These are phyloP conservation scores for Chloroceryle aenea DNA, from an alignment of 2,113 vertebrate genomes.

Conservation along the genomic window DNA sequence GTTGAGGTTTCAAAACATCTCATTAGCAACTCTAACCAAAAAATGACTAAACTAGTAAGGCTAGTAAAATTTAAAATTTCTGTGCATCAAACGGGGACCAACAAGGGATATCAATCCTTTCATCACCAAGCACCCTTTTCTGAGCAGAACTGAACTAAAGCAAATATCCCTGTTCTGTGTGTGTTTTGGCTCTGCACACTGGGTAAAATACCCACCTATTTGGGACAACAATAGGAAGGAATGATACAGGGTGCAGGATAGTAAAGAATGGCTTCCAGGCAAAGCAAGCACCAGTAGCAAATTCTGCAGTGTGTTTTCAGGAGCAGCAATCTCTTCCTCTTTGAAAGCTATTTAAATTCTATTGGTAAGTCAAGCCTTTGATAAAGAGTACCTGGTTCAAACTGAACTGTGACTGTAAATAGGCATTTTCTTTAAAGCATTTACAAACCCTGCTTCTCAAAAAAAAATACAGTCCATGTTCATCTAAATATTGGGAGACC, in stretches of 20 bases:
- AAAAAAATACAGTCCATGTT: not conserved
- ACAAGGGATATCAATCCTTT: no score
- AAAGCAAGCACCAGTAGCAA: not conserved
- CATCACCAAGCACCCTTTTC: no score
- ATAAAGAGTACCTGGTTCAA: not conserved
- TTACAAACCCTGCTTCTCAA: not conserved
- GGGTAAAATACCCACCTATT: no score
- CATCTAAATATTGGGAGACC: not conserved
- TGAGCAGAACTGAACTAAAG: no score
- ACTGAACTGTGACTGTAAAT: not conserved
- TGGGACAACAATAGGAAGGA: not conserved
- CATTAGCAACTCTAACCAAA: no score
- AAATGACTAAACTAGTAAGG: no score
- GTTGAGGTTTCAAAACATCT: no score
- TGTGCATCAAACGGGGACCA: no score
- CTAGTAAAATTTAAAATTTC: no score
- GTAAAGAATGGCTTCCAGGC: not conserved
- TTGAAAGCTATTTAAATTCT: not conserved
- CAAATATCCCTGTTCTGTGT: no score
- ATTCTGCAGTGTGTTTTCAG: not conserved
- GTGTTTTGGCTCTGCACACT: no score
- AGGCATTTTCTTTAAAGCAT: not conserved
- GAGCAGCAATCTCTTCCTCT: not conserved
- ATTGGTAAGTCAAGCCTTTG: not conserved
- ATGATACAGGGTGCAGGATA: not conserved